Conservation (phyloP, 2,797 vertebrate genomes). For the Setipinna tenuifilis region DNA sequence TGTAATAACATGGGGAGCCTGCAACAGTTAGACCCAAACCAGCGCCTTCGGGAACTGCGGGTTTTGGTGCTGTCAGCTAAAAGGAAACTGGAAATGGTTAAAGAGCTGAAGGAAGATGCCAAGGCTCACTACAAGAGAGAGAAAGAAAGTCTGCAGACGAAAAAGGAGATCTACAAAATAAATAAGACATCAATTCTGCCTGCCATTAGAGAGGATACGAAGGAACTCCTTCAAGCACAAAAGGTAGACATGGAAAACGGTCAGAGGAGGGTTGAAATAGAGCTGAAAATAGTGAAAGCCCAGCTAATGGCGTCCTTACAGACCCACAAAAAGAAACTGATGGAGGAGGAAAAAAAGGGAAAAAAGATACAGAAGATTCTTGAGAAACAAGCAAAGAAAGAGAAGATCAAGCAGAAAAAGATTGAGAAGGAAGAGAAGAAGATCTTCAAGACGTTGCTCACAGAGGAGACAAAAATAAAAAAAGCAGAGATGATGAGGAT, state of each 20-base stretch:
- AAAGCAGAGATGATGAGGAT: background rate
- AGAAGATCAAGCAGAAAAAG: background rate
- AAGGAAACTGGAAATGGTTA: background rate
- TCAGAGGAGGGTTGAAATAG: background rate
- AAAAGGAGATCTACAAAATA: background rate
- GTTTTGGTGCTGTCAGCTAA: background rate
- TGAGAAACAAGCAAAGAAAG: background rate
- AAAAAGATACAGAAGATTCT: background rate
- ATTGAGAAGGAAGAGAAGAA: background rate
- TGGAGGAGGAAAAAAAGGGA: background rate
- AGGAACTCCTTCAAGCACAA: background rate
- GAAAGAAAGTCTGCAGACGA: background rate
- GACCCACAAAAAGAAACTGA: background rate
- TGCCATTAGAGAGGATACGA: background rate
- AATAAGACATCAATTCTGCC: background rate
- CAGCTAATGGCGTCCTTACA: background rate
- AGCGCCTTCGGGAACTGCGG: background rate
- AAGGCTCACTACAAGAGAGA: background rate
- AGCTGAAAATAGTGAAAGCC: background rate
- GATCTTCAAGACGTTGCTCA: background rate
- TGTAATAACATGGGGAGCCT: background rate
- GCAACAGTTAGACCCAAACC: background rate
- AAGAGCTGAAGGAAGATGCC: background rate
- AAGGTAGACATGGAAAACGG: background rate
- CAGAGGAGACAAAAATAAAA: background rate